Evolutionary conservation across 1,140 invertebrate genomes (phyloP), one percentile per base, ranked within the genome.

Genomic region (Drosophila eugracilis): DNA sequence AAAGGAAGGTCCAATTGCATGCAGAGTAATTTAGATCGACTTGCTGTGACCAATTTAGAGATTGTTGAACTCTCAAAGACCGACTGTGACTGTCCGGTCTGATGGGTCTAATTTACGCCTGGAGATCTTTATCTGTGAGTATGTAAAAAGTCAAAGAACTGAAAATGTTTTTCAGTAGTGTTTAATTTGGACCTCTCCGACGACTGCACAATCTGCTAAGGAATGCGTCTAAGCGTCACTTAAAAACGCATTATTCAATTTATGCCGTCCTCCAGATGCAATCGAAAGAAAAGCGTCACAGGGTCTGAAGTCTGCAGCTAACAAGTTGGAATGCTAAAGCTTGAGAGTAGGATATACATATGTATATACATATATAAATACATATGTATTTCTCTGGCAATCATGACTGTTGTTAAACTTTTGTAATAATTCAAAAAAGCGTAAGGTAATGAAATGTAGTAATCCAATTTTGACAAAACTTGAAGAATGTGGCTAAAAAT

Each of bases 221-320:
- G 88, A 90, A 90, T 90, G 86, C 72, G 75, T 90, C 86, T 86
- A 79, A 90, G 80, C 86, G 58, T 79, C 81, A 90, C 86, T 90
- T 89, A 86, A 90, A 79, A 89, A 86, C 78, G 69, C 75, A 89
- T 89, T 89, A 90, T 90, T 89, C 75, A 86, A 86, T 89, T 89
- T 66, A 78, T 67, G 58, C n/a, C 28, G 15, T 41, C 19, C 24
- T n/a, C 28, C 19, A 63, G 34, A 66, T 62, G 62, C 12, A 7
- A 10, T 21, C 14, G 30, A 30, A 36, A 14, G 5, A 34, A 26
- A 14, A 48, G 5, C 19, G 15, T 14, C 30, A 19, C 17, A 15
- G 22, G 17, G 39, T 24, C 10, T n/a, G 10, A 30, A 32, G 15
- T 41, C 12, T 15, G 15, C 5, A 12, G 19, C 7, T 12, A 4